Conservation (phyloP, 92 coral and sea anemone species). For the Phenganax subtilis region DNA sequence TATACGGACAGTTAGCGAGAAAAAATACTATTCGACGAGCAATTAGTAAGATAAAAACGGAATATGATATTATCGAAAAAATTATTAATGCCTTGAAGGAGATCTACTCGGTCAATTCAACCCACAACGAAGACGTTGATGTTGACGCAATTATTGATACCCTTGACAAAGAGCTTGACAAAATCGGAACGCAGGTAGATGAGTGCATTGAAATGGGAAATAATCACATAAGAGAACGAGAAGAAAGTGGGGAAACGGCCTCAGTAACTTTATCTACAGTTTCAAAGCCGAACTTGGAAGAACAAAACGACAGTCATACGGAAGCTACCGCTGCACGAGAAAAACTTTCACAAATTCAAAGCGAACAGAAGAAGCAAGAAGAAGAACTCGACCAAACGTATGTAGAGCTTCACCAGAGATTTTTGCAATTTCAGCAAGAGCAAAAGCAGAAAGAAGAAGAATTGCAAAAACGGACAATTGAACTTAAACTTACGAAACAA, state of each 20-base stretch:
- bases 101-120: slow-evolving; percentile 37
- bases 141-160: slow-evolving; percentile 46
- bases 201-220: neutral
- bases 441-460: slow-evolving; percentile 47
- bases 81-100: slow-evolving; percentile 51
- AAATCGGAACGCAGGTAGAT: slow-evolving; percentile 40
- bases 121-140: neutral
- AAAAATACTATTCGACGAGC: slow-evolving; percentile 47
- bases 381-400: slow-evolving; percentile 1
- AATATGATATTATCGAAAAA: slow-evolving; percentile 45
- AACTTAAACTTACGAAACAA: slow-evolving; percentile 49
- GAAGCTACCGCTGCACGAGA: neutral
- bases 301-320: neutral
- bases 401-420: slow-evolving; percentile 34
- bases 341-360: neutral
- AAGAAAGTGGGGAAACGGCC: slow-evolving; percentile 44
- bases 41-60: slow-evolving; percentile 47
- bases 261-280: slow-evolving; percentile 25
- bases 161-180: slow-evolving; percentile 47
- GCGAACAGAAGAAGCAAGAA: slow-evolving; percentile 9
- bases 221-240: slow-evolving; percentile 39
- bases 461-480: slow-evolving; percentile 30
- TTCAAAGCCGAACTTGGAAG: neutral
- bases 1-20: slow-evolving; percentile 40
- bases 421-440: slow-evolving; percentile 43